Evolutionary conservation across 1,140 invertebrate genomes (phyloP).

Genomic region (Zaprionus ornatus): DNA sequence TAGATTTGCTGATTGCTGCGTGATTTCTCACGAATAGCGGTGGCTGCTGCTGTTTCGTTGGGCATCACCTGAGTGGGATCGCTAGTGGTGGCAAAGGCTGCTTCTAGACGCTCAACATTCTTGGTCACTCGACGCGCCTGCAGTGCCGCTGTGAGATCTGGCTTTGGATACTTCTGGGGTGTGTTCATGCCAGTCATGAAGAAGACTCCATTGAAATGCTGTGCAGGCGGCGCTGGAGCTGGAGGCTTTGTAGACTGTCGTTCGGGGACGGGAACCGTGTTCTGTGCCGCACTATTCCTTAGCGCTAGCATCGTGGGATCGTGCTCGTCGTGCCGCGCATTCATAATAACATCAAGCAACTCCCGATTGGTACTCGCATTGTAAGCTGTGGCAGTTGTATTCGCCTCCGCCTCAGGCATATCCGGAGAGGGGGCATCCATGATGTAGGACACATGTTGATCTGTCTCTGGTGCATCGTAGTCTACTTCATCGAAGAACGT

Average conservation of each 20-base stretch:
- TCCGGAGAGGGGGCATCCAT: constrained; percentile 66
- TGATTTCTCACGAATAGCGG: constrained; percentile 84
- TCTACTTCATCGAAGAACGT: constrained; percentile 84
- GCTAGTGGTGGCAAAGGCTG: constrained; percentile 85
- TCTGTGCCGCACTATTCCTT: constrained; percentile 68
- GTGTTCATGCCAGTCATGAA: constrained; percentile 83
- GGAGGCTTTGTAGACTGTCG: constrained; percentile 43
- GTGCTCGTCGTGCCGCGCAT: constrained; percentile 84
- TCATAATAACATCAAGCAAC: constrained; percentile 85
- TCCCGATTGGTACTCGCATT: constrained; percentile 85
- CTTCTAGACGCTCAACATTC: constrained; percentile 91
- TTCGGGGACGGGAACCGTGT: constrained; percentile 5
- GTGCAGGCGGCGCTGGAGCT: constrained; percentile 73
- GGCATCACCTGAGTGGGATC: constrained; percentile 85
- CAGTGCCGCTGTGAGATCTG: constrained; percentile 85
- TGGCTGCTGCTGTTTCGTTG: constrained; percentile 87
- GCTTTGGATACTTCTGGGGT: constrained; percentile 78
- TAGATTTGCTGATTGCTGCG: constrained; percentile 84
- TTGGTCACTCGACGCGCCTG: constrained; percentile 88
- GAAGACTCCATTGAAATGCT: constrained; percentile 84
- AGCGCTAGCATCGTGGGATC: constrained; percentile 82
- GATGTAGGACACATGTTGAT: constrained; percentile 71
- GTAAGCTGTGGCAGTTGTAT: constrained; percentile 81
- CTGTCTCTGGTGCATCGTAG: constrained; percentile 85
- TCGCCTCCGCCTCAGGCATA: constrained; percentile 84